Conservation (phyloP, 2,797 vertebrate genomes). For the Momotus momota region DNA sequence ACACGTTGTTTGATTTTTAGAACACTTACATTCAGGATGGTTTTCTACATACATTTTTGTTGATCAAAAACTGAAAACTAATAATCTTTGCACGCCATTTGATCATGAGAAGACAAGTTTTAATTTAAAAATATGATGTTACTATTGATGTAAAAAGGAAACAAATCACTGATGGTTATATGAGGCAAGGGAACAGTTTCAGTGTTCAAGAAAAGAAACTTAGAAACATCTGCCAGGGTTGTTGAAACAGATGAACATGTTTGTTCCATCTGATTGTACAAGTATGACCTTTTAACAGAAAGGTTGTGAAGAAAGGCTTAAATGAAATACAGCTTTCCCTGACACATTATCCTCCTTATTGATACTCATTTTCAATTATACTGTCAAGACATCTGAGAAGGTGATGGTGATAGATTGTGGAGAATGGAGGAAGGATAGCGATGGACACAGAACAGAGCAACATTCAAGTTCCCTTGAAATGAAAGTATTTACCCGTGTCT, state of each 20-base stretch:
- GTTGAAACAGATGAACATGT: conserved; percentile 6
- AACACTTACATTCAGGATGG: neutral
- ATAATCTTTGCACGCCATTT: neutral
- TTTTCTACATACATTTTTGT: neutral
- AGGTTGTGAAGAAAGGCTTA: neutral
- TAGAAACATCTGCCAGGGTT: neutral
- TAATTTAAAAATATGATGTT: neutral
- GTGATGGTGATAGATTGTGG: neutral
- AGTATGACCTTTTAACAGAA: conserved; percentile 42
- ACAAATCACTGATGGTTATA: neutral
- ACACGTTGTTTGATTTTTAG: neutral
- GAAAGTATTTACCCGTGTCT: neutral
- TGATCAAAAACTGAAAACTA: neutral
- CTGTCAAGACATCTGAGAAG: neutral
- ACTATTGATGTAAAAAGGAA: neutral
- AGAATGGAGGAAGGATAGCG: neutral
- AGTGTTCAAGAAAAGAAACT: neutral
- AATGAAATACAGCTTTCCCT: neutral
- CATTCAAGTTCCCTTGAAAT: neutral
- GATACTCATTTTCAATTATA: conserved; percentile 12
- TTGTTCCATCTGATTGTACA: conserved; percentile 22
- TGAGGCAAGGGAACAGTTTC: neutral
- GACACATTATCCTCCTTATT: neutral
- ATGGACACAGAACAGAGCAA: neutral
- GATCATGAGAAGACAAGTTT: neutral